Conservation (phyloP, 2,888 invertebrate species). For the Therioaphis trifolii region DNA sequence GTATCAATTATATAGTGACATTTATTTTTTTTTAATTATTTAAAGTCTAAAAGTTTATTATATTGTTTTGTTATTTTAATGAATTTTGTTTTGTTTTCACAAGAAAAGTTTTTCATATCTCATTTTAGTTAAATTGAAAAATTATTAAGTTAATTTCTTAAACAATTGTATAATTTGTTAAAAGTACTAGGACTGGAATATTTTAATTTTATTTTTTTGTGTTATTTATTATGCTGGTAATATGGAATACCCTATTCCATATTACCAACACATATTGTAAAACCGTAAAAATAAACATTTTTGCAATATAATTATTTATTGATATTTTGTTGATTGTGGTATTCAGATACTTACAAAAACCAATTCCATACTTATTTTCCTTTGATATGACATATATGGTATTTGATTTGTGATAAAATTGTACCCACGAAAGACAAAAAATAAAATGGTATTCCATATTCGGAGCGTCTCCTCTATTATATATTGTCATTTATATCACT, state of each 20-base stretch:
- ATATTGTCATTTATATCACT: no score
- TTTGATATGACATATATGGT: slow-evolving; percentile 10
- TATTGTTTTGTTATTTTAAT: not conserved
- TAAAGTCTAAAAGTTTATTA: slow-evolving; percentile 1
- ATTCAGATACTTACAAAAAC: slow-evolving; percentile 3
- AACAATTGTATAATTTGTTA: not conserved
- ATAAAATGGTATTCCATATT: slow-evolving; percentile 12
- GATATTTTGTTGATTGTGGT: not conserved
- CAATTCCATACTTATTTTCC: not conserved
- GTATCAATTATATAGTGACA: not conserved
- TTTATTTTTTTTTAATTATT: slow-evolving; percentile 6
- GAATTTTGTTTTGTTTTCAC: slow-evolving; percentile 6
- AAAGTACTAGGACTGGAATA: no score
- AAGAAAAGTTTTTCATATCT: slow-evolving; percentile 6
- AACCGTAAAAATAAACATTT: no score
- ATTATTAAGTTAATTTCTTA: slow-evolving; percentile 15
- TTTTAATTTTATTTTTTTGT: not conserved
- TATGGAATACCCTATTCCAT: not conserved
- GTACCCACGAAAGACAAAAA: not conserved
- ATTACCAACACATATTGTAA: no score
- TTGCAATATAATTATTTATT: not conserved
- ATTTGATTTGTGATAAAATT: not conserved
- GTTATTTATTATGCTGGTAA: not conserved
- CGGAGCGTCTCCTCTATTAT: slow-evolving; percentile 1
- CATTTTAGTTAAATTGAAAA: slow-evolving; percentile 20